Conservation (phyloP, 2,888 invertebrate species). For the Phanerotoma sp. region DNA sequence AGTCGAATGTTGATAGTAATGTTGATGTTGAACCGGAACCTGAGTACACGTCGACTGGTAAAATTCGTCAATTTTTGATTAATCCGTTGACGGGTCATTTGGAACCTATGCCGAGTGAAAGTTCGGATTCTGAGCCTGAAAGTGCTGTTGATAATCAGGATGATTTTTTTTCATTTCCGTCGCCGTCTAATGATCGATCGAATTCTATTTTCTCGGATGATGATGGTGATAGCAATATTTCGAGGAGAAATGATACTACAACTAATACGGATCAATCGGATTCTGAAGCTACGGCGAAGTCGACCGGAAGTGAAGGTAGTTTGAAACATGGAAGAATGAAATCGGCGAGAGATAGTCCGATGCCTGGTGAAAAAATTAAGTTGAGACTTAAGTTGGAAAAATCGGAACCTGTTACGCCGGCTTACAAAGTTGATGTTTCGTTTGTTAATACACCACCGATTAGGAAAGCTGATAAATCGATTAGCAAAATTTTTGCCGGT, state of each 20-base stretch:
- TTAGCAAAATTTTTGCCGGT: conserved; percentile 57
- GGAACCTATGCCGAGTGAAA: conserved; percentile 74
- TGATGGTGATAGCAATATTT: conserved; percentile 63
- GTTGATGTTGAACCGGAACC: conserved; percentile 54
- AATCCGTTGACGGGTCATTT: conserved; percentile 88
- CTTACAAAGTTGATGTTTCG: conserved; percentile 79
- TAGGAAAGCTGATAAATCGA: conserved; percentile 58
- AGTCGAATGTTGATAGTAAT: conserved; percentile 11
- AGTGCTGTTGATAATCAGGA: conserved; percentile 56
- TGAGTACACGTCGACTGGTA: conserved; percentile 64
- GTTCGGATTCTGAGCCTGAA: conserved; percentile 64
- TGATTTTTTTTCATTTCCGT: conserved; percentile 59
- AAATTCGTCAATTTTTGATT: conserved; percentile 79
- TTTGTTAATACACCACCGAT: conserved; percentile 64
- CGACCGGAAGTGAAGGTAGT: conserved; percentile 64
- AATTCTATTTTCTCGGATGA: conserved; percentile 64
- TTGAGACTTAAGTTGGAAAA: conserved; percentile 80
- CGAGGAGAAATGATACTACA: conserved; percentile 59
- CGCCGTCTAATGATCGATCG: conserved; percentile 59
- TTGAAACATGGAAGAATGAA: conserved; percentile 56
- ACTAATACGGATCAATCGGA: conserved; percentile 62
- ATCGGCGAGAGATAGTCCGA: conserved; percentile 52
- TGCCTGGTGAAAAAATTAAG: conserved; percentile 75
- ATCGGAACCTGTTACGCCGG: conserved; percentile 75
- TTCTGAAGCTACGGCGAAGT: conserved; percentile 61